A percentile compares a stretch with the other conserved stretches of the same genome.
phyloP scores from a whole-genome alignment of 2,113 vertebrate species.

The Solenodon paradoxus region DNA sequence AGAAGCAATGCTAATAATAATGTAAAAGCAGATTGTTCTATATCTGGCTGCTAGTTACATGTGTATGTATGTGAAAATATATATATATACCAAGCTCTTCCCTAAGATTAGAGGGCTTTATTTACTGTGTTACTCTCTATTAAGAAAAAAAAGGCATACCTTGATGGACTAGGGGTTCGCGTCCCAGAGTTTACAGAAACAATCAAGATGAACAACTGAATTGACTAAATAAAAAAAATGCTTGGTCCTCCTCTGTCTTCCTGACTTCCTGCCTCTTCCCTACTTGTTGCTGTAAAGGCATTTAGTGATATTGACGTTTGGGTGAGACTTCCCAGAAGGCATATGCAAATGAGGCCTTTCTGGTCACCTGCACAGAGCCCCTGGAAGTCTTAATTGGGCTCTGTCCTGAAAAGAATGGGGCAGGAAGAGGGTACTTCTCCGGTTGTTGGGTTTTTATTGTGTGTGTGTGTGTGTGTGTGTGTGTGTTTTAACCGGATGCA shows the following conservation, averaged over 20 bases:
- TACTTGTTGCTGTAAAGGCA: too few species aligned
- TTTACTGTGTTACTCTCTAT: neutral
- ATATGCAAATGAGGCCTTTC: slow-evolving; percentile 39
- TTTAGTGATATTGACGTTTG: neutral
- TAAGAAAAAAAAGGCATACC: neutral
- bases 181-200: too few species aligned
- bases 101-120: neutral
- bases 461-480: too few species aligned
- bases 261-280: too few species aligned
- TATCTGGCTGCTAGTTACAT: neutral
- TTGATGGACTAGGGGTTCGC: too few species aligned
- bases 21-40: neutral
- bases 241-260: too few species aligned
- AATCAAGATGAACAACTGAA: too few species aligned
- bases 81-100: neutral
- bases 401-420: neutral
- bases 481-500: slow-evolving; percentile 5
- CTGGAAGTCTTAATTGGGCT: neutral
- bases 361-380: neutral
- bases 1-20: neutral
- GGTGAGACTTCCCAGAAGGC: slow-evolving; percentile 1
- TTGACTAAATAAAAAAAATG: too few species aligned
- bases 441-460: neutral
- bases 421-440: slow-evolving; percentile 19
- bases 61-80: neutral